Evolutionary conservation across 1,140 invertebrate genomes (phyloP), one percentile per base, ranked within the genome.

Genomic region (Bilobella aurantiaca): DNA sequence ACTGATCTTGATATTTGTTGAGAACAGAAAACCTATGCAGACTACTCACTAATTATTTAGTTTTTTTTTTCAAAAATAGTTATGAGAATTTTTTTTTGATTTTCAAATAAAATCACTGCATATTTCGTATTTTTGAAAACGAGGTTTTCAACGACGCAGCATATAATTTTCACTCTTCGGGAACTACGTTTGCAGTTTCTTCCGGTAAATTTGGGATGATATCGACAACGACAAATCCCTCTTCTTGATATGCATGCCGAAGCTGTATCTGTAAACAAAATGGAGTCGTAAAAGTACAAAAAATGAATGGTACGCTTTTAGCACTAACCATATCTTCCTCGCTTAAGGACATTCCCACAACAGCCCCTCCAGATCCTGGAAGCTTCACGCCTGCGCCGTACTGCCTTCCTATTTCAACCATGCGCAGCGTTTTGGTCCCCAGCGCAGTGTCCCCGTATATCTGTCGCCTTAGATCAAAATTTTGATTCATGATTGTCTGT

Each of bases 331-430:
- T 66, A 16, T 66, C 58, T 18, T 59, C 34, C 29, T 65, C 21
- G 53, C 73, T 68, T 2, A 64, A 42, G 16, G 69, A 42, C 16
- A 76, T 53, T n/a, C 75, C 75, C 18, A 76, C 28, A 21, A 76
- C 75, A 32, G 74, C 75, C 3, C 75, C 75, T 1, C 75, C 75
- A 70, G 74, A 75, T 1, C 75, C 75, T 27, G 75, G 75, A 62
- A 76, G 73, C 61, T 76, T 76, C 16, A 70, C 70, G 18, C 63
- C 66, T 25, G 73, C 72, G n/a, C 74, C 73, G 66, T 62, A 67
- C 30, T 66, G 66, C 34, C 69, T 32, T 31, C 73, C 75, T 59
- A 76, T 70, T 42, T 73, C 72, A 12, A 76, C 63, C 75, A 76
- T 75, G 14, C 62, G 46, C 21, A 76, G 46, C 37, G 74, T 76